Percentiles rank a stretch among this genome's conserved stretches.
Evolutionary conservation across 1,140 invertebrate species (phyloP).

Genomic region (Bombus ignitus): DNA sequence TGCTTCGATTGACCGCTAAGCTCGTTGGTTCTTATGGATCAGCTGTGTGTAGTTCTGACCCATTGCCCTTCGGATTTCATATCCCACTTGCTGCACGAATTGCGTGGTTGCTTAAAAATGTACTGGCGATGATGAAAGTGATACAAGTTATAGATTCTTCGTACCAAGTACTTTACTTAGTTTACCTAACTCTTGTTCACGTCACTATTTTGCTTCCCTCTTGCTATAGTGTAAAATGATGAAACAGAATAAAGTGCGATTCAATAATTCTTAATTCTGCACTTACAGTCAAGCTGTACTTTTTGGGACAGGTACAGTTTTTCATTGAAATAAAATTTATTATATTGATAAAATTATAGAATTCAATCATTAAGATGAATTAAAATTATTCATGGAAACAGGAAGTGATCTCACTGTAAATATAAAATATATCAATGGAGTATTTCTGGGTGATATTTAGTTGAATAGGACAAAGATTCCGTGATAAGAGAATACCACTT

Average conservation of each 20-base stretch:
- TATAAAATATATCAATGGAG: neutral
- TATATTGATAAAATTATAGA: neutral
- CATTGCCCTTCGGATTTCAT: constrained; percentile 42
- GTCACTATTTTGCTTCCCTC: neutral
- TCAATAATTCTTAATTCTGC: too few relatives aligned
- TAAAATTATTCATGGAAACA: neutral
- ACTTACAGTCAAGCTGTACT: too few relatives aligned
- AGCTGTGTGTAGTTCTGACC: constrained; percentile 25
- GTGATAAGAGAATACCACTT: neutral
- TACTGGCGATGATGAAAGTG: neutral
- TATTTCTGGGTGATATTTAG: neutral
- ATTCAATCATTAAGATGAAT: neutral
- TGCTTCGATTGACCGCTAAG: constrained; percentile 48
- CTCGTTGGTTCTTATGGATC: constrained; percentile 21
- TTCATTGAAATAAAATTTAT: neutral
- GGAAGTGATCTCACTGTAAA: neutral
- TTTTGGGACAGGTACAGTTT: too few relatives aligned
- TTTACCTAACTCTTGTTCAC: neutral
- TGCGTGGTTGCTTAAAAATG: neutral
- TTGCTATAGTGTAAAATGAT: too few relatives aligned
- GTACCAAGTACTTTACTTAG: neutral
- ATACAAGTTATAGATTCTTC: neutral
- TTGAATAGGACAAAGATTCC: neutral
- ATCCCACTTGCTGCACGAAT: neutral
- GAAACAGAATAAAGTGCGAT: too few relatives aligned